Percentiles rank a stretch among this genome's conserved stretches.
Conservation (phyloP, 2,888 invertebrate genomes). For the Lasiommata megera region DNA sequence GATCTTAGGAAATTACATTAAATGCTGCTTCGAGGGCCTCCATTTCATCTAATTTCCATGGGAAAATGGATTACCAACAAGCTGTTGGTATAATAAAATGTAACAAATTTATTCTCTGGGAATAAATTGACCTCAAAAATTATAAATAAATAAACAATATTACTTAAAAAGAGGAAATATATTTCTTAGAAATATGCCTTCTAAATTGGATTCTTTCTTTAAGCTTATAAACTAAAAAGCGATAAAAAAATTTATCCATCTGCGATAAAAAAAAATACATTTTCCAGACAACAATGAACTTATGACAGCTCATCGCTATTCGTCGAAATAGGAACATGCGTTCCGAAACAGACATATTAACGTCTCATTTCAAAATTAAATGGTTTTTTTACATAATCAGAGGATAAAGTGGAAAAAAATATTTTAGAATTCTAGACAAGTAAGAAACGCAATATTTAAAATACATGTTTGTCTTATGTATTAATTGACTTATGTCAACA, state of each 20-base stretch:
- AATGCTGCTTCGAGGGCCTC: slow-evolving; percentile 46
- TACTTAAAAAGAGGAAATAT: neutral
- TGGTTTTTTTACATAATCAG: neutral
- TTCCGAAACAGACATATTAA: slow-evolving; percentile 37
- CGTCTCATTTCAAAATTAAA: slow-evolving; percentile 1
- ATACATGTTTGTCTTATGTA: neutral
- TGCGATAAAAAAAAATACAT: slow-evolving; percentile 1
- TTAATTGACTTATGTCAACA: neutral
- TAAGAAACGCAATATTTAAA: neutral
- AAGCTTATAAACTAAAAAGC: neutral
- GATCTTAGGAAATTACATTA: slow-evolving; percentile 64
- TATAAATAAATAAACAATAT: neutral
- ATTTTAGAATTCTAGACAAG: neutral
- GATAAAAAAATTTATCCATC: neutral
- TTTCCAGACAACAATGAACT: slow-evolving; percentile 33
- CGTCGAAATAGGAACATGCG: slow-evolving; percentile 40
- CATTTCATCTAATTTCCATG: slow-evolving; percentile 46
- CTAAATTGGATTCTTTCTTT: neutral
- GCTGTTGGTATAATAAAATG: neutral
- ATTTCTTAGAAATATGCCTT: neutral
- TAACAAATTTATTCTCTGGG: neutral
- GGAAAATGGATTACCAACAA: slow-evolving; percentile 33
- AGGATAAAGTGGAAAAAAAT: neutral
- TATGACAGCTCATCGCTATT: slow-evolving; percentile 39
- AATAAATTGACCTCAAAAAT: neutral